Base-by-base conservation (phyloP, 2,113 vertebrate genomes). In the Bos javanicus region DNA sequence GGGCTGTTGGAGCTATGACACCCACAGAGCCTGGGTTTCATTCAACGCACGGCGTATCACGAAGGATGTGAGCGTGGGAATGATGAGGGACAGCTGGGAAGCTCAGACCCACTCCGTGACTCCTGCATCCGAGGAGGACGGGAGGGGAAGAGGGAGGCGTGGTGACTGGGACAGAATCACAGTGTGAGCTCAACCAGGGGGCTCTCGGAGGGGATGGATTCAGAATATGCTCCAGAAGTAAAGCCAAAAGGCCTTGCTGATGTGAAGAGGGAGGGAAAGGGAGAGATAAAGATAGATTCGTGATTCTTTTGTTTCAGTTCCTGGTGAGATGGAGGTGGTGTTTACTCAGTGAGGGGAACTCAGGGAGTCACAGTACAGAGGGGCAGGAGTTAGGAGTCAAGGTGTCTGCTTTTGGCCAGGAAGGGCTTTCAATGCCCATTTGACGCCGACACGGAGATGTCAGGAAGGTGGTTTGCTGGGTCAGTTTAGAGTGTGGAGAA, bases 391-490 rank as follows among this genome's bases (percentile, higher is more conserved):
- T 76, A 43, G 71, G 12, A 43, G 39, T 76, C 36, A 43, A 26
- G 71, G 23, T 43, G 36, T 43, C 71, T 76, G 71, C 67, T 76
- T 76, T 76, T 14, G 39, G 39, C 39, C 71, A 76, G 71, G 36
- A 43, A 76, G 71, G 36, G 39, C 71, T 76, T 76, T 43, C 23
- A 25, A 26, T 43, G 71, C 39, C 71, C 71, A 76, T 76, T 76
- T 43, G 23, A 76, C 0, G 3, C 23, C 1, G 0, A 76, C 71
- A 14, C 11, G 1, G 36, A 39, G 71, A 76, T 7, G 12, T 76
- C 36, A 76, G 71, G 39, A 39, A 76, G 71, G 39, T 76, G 71
- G 21, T 25, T 74, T 74, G 36, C 71, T 43, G 39, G 5, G 36
- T 76, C 23, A 76, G 21, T 74, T 43, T 43, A 43, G 71, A 74